These are phyloP conservation scores for Protosalanx chinensis DNA, from an alignment of 2,797 vertebrate genomes.

Conservation along the genomic window DNA sequence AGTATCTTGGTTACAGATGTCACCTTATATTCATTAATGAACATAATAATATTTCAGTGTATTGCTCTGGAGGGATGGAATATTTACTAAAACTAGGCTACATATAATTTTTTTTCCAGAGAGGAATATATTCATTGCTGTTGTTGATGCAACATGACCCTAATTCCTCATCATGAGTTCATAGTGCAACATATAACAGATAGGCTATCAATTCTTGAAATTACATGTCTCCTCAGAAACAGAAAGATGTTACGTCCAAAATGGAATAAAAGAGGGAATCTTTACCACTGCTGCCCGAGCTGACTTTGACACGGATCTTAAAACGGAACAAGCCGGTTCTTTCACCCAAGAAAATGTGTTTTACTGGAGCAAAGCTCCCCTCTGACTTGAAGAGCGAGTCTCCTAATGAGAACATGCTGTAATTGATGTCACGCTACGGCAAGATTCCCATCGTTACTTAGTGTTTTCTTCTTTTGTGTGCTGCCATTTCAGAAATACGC, in stretches of 20 bases:
- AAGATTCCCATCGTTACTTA: constrained; percentile 69
- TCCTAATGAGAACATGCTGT: constrained; percentile 65
- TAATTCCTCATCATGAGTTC: constrained; percentile 47
- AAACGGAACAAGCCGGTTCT: constrained; percentile 55
- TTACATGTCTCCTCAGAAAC: constrained; percentile 63
- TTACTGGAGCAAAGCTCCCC: constrained; percentile 46
- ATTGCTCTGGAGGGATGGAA: neutral
- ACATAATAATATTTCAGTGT: constrained; percentile 27
- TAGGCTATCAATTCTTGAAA: constrained; percentile 51
- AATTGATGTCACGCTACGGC: constrained; percentile 70
- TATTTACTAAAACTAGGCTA: too few species aligned
- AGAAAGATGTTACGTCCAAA: constrained; percentile 42
- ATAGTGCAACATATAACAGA: constrained; percentile 32
- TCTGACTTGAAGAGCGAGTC: constrained; percentile 44
- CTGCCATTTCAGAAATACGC: constrained; percentile 70
- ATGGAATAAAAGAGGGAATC: constrained; percentile 64
- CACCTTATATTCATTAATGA: too few species aligned
- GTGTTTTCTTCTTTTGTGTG: constrained; percentile 70
- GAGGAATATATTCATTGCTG: constrained; percentile 50
- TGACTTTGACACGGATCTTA: constrained; percentile 65
- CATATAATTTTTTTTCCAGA: constrained; percentile 25
- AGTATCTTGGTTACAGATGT: too few species aligned
- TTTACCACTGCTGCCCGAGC: constrained; percentile 46
- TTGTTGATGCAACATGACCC: constrained; percentile 34
- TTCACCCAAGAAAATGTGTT: constrained; percentile 47